Conservation (phyloP, 1,140 invertebrate genomes). For the Chymomyza costata region DNA sequence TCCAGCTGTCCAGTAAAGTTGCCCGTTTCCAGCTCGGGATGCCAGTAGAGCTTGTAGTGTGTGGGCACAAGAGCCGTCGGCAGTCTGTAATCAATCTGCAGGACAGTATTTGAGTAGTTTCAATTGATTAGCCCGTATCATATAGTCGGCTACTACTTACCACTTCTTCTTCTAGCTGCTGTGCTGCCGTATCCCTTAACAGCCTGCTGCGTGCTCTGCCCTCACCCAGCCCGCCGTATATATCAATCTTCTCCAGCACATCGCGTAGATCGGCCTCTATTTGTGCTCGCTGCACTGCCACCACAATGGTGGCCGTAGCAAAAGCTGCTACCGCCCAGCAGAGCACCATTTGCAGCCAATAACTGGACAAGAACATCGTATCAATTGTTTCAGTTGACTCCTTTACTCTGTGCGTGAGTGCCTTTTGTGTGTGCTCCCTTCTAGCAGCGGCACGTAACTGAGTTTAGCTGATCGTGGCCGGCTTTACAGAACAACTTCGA, state of each 20-base stretch:
- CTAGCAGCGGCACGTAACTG: conserved; percentile 37
- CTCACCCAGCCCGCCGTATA: conserved; percentile 16
- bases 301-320: conserved; percentile 71
- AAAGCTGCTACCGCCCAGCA: conserved; percentile 58
- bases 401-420: too few species aligned
- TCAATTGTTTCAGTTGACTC: too few species aligned
- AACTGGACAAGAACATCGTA: conserved; percentile 38
- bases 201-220: background rate
- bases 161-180: too few species aligned
- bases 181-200: too few species aligned
- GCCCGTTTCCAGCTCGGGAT: conserved; percentile 83
- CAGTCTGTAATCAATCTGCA: conserved; percentile 78
- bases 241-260: conserved; percentile 42
- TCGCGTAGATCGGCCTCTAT: conserved; percentile 42
- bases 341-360: conserved; percentile 30
- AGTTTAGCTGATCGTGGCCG: background rate
- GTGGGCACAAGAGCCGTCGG: conserved; percentile 81
- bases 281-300: conserved; percentile 53
- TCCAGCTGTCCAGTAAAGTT: conserved; percentile 83
- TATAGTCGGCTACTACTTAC: conserved; percentile 4
- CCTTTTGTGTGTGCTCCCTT: too few species aligned
- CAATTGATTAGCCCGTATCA: conserved; percentile 8
- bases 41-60: conserved; percentile 86
- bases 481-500: too few species aligned
- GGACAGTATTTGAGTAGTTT: background rate